phyloP scores from a whole-genome alignment of 2,888 invertebrate species.

The Nomada lathburiana region DNA sequence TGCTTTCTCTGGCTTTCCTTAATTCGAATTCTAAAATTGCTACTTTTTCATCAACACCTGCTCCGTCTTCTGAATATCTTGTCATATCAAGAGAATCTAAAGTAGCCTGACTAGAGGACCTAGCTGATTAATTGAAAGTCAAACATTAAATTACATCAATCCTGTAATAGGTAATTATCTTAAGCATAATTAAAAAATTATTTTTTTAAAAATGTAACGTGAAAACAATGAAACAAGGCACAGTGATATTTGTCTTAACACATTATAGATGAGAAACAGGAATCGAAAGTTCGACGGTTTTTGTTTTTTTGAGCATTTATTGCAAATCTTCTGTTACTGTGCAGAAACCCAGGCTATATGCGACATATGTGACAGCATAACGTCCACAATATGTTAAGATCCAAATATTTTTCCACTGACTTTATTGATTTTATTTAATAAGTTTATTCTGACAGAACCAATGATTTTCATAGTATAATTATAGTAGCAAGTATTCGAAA shows the following conservation, averaged over 20 bases:
- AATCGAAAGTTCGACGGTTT: too few species aligned
- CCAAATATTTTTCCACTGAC: too few species aligned
- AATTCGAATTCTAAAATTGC: constrained; percentile 95
- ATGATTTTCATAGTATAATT: constrained; percentile 4
- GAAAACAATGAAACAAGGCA: background rate
- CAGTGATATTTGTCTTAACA: too few species aligned
- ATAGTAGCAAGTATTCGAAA: background rate
- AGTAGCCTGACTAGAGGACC: constrained; percentile 94
- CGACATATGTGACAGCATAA: too few species aligned
- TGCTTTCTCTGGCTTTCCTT: constrained; percentile 94
- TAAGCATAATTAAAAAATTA: background rate
- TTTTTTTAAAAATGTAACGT: background rate
- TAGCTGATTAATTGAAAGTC: constrained; percentile 84
- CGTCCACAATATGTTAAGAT: too few species aligned
- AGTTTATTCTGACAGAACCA: background rate
- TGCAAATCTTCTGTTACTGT: too few species aligned
- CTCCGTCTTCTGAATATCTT: constrained; percentile 94
- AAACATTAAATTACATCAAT: constrained; percentile 19
- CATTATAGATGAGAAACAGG: too few species aligned
- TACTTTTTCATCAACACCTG: constrained; percentile 91
- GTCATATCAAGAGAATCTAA: constrained; percentile 94
- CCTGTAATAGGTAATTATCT: background rate
- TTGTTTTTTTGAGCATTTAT: too few species aligned
- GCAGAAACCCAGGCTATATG: too few species aligned
- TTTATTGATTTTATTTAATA: background rate